Conservation (phyloP, 2,888 invertebrate genomes). For the Dasysyrphus tricinctus region DNA sequence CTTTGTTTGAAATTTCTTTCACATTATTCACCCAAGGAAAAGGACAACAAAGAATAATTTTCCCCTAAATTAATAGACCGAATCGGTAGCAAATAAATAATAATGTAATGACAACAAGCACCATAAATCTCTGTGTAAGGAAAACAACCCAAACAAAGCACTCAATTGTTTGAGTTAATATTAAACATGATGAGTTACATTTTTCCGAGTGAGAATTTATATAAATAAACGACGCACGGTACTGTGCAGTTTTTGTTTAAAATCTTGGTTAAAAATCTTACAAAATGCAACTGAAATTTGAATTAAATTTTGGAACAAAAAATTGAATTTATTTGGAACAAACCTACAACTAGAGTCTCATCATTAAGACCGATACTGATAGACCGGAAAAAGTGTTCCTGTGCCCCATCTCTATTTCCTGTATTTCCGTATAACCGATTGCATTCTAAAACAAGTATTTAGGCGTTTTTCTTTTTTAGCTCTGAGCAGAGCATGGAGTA, state of each 20-base stretch:
- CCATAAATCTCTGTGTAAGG: background rate
- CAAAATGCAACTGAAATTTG: no score
- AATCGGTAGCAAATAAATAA: constrained; percentile 17
- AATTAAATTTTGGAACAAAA: no score
- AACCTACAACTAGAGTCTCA: no score
- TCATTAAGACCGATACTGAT: no score
- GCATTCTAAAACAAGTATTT: no score
- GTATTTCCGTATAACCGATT: no score
- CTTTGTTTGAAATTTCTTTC: background rate
- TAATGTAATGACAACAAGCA: background rate
- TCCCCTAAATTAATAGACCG: constrained; percentile 1
- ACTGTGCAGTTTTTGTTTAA: background rate
- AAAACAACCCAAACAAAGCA: background rate
- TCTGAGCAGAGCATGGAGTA: no score
- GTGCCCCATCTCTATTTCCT: no score
- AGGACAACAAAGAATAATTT: background rate
- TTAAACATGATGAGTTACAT: background rate
- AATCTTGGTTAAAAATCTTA: background rate
- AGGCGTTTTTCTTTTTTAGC: no score
- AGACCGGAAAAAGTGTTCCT: no score
- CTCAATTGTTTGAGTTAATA: background rate
- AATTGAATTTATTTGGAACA: no score
- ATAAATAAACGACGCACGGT: background rate
- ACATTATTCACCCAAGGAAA: background rate
- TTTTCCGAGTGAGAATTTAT: background rate